Conservation (phyloP, 2,888 invertebrate genomes). For the Dynastes maya region DNA sequence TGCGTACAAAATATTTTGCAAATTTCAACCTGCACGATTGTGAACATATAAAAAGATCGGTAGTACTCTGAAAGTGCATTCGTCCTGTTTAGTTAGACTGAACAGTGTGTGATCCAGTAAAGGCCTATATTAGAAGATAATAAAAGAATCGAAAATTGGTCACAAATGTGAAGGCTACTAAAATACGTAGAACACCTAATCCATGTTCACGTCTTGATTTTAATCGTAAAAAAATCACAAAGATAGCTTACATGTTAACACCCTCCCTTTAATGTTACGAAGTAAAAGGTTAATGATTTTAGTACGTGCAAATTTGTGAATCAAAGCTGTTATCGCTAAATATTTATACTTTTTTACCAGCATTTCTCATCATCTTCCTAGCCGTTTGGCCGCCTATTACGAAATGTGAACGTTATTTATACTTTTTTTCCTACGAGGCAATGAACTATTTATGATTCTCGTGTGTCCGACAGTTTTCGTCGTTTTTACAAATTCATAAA, state of each 20-base stretch:
- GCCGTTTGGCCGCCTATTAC: neutral
- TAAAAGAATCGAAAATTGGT: too few species aligned
- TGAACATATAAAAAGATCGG: too few species aligned
- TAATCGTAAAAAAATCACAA: neutral
- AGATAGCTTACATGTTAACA: constrained; percentile 10
- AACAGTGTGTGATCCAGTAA: too few species aligned
- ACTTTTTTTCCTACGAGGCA: constrained; percentile 16
- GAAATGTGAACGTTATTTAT: constrained; percentile 28
- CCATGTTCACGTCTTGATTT: neutral
- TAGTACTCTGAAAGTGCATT: too few species aligned
- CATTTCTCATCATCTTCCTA: constrained; percentile 9
- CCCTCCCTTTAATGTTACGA: constrained; percentile 9
- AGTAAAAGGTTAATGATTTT: constrained; percentile 36
- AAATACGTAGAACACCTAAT: neutral
- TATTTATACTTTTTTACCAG: constrained; percentile 32
- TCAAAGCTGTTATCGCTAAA: constrained; percentile 23
- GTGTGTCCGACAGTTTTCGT: neutral
- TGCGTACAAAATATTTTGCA: too few species aligned
- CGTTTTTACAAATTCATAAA: constrained; percentile 13
- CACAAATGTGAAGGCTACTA: too few species aligned
- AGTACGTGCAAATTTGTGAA: constrained; percentile 25
- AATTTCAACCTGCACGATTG: too few species aligned
- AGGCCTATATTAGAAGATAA: too few species aligned
- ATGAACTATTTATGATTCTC: constrained; percentile 31
- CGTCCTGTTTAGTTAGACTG: too few species aligned